These are phyloP conservation scores for Urocitellus parryii DNA, from an alignment of 2,113 vertebrate species.

Conservation along the genomic window DNA sequence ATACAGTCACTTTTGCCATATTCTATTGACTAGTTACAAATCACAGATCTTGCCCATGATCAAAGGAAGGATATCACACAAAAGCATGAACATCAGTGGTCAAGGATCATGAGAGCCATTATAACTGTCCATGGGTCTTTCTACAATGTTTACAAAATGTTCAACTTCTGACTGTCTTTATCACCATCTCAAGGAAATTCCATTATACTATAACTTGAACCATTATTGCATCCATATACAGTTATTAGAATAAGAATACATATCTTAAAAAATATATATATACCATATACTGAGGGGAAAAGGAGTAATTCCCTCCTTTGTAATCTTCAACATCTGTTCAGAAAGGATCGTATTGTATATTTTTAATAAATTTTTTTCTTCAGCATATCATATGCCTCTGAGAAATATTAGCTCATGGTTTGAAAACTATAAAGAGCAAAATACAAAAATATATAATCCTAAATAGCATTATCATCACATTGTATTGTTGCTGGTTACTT, in stretches of 20 bases:
- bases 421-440: slow-evolving; percentile 18
- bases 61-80: background rate
- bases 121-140: background rate
- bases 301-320: background rate
- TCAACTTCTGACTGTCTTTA: background rate
- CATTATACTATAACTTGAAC: background rate
- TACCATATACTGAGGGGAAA: fast-evolving
- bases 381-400: background rate
- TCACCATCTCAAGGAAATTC: background rate
- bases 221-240: background rate
- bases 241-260: slow-evolving; percentile 26
- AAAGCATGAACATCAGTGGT: background rate
- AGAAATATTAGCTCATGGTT: slow-evolving; percentile 40
- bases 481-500: background rate
- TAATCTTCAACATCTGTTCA: background rate
- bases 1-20: background rate
- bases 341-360: background rate
- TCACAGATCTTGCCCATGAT: background rate
- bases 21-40: background rate
- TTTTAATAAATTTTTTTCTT: background rate
- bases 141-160: background rate
- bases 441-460: background rate
- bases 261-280: slow-evolving; percentile 18
- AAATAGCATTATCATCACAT: background rate
- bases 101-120: background rate